A percentile compares a stretch with the other conserved stretches of the same genome.
Evolutionary conservation across 2,113 vertebrate species (phyloP).

Genomic region (Calypte anna): DNA sequence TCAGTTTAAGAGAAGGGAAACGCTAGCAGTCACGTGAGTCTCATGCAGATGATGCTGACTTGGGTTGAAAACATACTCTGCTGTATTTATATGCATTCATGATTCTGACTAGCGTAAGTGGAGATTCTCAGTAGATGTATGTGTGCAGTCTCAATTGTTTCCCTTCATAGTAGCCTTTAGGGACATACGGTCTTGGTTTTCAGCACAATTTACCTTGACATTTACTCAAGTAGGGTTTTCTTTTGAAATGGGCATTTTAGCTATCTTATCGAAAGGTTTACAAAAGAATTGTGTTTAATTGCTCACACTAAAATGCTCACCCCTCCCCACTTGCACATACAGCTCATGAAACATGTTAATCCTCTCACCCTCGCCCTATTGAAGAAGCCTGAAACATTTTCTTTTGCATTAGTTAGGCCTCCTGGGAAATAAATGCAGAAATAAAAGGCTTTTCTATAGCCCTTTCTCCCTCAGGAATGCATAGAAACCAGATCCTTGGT

Average conservation of each 20-base stretch:
- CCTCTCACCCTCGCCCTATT: constrained; percentile 20
- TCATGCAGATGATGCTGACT: neutral
- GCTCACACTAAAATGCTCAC: neutral
- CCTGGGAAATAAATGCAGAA: constrained; percentile 69
- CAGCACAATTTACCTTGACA: neutral
- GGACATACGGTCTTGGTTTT: neutral
- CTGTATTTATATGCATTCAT: neutral
- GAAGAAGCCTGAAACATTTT: constrained; percentile 44
- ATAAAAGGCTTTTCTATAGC: constrained; percentile 65
- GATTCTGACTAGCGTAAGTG: neutral
- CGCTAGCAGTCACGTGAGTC: neutral
- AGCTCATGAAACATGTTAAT: constrained; percentile 31
- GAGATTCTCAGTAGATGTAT: neutral
- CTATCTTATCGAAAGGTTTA: neutral
- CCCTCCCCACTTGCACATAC: neutral
- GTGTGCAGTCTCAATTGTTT: neutral
- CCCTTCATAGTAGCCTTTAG: constrained; percentile 6
- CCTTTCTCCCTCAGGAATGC: constrained; percentile 57
- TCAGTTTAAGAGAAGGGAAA: neutral
- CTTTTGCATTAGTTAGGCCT: constrained; percentile 52
- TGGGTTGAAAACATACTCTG: neutral
- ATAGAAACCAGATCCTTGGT: constrained; percentile 50
- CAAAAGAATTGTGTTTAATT: constrained; percentile 35
- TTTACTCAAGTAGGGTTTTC: neutral
- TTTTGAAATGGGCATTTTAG: constrained; percentile 41